phyloP scores from a whole-genome alignment of 2,797 vertebrate genomes.

The Hyperoplus lanceolatus region DNA sequence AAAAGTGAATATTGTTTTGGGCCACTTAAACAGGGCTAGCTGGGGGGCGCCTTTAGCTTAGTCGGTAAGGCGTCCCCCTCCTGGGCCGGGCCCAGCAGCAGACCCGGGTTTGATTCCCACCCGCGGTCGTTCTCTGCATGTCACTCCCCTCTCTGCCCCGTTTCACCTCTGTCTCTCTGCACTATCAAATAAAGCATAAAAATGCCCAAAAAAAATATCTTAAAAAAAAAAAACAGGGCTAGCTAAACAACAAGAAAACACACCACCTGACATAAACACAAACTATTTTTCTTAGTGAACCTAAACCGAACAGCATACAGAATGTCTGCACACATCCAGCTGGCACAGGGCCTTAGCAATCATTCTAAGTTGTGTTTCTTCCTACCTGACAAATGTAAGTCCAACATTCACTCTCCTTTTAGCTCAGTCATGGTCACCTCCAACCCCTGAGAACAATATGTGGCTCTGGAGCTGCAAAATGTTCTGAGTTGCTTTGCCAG shows the following conservation, averaged over 20 bases:
- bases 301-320: neutral
- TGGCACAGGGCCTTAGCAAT: neutral
- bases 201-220: no score
- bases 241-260: conserved; percentile 4
- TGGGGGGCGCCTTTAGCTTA: no score
- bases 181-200: no score
- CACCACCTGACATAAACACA: neutral
- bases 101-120: no score
- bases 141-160: no score
- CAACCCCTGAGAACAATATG: neutral
- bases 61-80: no score
- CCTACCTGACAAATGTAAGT: neutral
- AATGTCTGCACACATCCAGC: neutral
- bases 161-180: no score
- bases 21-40: no score
- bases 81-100: no score
- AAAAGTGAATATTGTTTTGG: neutral
- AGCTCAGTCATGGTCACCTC: neutral
- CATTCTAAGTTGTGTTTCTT: neutral
- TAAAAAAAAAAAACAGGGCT: no score
- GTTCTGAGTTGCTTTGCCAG: neutral
- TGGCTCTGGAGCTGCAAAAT: conserved; percentile 20
- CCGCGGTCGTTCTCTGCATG: no score
- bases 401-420: neutral
- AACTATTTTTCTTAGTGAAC: neutral